Base-by-base conservation (phyloP, 2,113 vertebrate genomes). In the Coregonus clupeaformis region DNA sequence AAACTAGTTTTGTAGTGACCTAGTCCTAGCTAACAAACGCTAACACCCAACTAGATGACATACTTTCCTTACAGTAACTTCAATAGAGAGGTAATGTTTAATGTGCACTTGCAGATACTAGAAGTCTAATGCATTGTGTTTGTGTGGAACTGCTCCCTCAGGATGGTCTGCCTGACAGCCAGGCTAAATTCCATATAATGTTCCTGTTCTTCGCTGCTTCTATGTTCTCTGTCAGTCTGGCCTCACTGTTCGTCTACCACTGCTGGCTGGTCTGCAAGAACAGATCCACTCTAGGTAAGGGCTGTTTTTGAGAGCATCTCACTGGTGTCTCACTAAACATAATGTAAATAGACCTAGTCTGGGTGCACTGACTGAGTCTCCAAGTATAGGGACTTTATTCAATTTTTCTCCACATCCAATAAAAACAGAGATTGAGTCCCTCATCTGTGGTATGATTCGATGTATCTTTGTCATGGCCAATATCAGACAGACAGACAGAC, bases 161-260 rank as follows among this genome's bases (percentile, higher is more conserved):
- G 97, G 98, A 97, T 80, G 95, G 95, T 65, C 95, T 99, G 84
- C 96, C 98, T 74, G 97, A 99, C 92, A 98, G 96, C 75, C 97
- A 99, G 93, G 98, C 96, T 79, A 99, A 99, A 91, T 99, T 99
- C 95, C 98, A 99, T 93, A 98, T 99, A 87, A 96, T 99, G 91
- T 99, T 99, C 93, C 94, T 99, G 90, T 99, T 99, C 92, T 99
- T 98, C 90, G 96, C 97, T 64, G 96, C 98, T 74, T 96, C 97
- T 86, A 99, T 98, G 96, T 99, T 99, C 87, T 99, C 98, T 49
- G 94, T 99, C 87, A 99, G 98, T 89, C 94, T 99, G 79, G 96
- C 95, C 52, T 97, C 96, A 67, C 94, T 99, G 67, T 97, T 99
- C 92, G 96, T 92, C 71, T 99, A 99, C 87, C 98, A 99, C 84